Percentiles rank a stretch among this genome's conserved stretches.
Evolutionary conservation across 2,888 invertebrate species (phyloP).

Genomic region (Eupithecia subfuscata): DNA sequence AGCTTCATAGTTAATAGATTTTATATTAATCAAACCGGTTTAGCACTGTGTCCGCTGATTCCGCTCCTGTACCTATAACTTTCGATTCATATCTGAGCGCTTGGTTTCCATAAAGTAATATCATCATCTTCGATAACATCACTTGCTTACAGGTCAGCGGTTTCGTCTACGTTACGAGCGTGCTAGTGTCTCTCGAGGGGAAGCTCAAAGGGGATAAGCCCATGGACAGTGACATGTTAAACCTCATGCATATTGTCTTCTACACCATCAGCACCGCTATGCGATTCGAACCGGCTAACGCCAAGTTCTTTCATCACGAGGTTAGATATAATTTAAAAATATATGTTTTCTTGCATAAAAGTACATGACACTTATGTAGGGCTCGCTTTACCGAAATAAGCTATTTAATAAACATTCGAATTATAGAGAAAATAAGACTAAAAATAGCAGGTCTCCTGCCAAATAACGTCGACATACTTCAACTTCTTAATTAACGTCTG

Average conservation of each 20-base stretch:
- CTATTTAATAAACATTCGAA: not conserved
- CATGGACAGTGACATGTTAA: slow-evolving; percentile 86
- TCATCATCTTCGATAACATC: not conserved
- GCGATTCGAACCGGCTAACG: slow-evolving; percentile 99
- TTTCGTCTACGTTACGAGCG: slow-evolving; percentile 98
- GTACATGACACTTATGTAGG: no score
- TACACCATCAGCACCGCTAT: slow-evolving; percentile 98
- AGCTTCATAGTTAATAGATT: no score
- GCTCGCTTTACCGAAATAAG: no score
- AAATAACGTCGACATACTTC: not conserved
- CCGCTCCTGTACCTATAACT: not conserved
- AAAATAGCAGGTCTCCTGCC: no score
- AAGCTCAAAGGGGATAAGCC: slow-evolving; percentile 83
- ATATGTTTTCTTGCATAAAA: no score
- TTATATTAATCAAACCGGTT: not conserved
- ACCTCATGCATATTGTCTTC: slow-evolving; percentile 94
- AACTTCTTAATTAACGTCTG: not conserved
- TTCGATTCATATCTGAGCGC: not conserved
- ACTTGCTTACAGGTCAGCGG: slow-evolving; percentile 88
- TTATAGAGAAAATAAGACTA: no score
- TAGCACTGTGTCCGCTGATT: not conserved
- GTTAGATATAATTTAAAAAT: slow-evolving; percentile 63
- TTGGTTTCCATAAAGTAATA: not conserved
- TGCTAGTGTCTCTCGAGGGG: slow-evolving; percentile 95
- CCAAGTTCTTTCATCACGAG: slow-evolving; percentile 98